Evolutionary conservation across 2,113 vertebrate species (phyloP).

Genomic region (Leiothrix lutea): DNA sequence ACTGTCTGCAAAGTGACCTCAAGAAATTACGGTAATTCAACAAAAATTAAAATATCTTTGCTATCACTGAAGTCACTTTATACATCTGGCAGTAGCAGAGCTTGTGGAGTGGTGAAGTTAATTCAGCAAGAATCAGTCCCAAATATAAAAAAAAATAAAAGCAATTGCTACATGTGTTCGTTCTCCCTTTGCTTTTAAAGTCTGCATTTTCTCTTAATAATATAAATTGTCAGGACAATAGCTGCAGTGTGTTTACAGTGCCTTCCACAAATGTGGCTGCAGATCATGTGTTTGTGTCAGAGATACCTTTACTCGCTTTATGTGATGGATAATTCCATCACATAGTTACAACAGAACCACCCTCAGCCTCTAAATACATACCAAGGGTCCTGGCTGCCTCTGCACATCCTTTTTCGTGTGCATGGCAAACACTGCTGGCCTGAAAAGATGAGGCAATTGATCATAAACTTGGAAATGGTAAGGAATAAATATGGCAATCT

Average conservation of each 20-base stretch:
- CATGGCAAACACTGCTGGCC: neutral
- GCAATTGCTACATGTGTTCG: neutral
- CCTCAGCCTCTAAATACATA: neutral
- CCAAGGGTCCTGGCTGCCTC: neutral
- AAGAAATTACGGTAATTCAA: neutral
- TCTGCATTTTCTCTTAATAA: neutral
- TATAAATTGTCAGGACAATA: neutral
- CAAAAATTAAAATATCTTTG: neutral
- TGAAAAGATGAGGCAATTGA: neutral
- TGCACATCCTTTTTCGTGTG: neutral
- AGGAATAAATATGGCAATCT: neutral
- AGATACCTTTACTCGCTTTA: neutral
- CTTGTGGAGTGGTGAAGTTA: neutral
- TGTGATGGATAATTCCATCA: neutral
- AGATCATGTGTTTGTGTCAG: neutral
- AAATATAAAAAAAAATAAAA: neutral
- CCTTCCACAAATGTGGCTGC: neutral
- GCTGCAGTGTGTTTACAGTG: neutral
- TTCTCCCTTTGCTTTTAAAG: neutral
- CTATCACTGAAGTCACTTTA: neutral
- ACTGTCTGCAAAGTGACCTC: neutral
- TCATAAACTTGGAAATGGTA: neutral
- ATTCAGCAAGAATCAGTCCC: neutral
- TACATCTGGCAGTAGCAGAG: neutral
- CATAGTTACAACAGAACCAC: neutral